Base-by-base conservation (phyloP, 2,888 invertebrate species). In the Ophion ellenae region DNA sequence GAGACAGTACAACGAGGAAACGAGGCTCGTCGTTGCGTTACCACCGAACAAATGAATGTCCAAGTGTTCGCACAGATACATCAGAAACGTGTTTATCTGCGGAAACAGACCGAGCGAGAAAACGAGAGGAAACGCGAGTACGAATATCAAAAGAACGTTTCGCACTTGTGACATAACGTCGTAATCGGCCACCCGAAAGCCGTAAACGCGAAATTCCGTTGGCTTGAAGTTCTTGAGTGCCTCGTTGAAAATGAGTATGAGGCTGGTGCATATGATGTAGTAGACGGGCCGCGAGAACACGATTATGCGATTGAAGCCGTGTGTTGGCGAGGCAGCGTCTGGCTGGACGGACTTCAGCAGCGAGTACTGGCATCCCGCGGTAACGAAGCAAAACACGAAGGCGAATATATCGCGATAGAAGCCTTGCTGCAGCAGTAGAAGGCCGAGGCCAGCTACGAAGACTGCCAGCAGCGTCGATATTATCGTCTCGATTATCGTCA, bases 291-390 rank as follows among this genome's bases (percentile, higher is more conserved):
- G 96, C 32, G 98, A 98, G 93, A 98, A 99, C 57, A 98, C 97
- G 59, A 99, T 98, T 90, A 99, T 97, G 90, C 98, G 97, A 94
- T 99, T 99, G 92, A 98, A 99, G 14, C 99, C 99, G 94, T 99
- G 99, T 61, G 99, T 99, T 0, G 99, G 99, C 2, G 99, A 99
- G 0, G 99, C 98, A 0, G 99, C 99, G 94, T 99, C 99, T 0
- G 99, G 99, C 92, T 99, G 99, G 1, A 99, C 99, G 89, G 99
- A 99, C 95, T 99, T 99, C 87, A 99, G 94, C 88, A 99, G 95
- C 0, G 99, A 99, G 94, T 99, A 99, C 94, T 99, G 99, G 91
- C 99, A 98, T 20, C 99, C 97, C 0, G 99, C 99, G 90, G 99
- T 98, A n/a, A 99, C 98, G 90, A 99, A 97, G 94, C 99, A 99